phyloP scores from a whole-genome alignment of 2,113 vertebrate species.

The Chloebia gouldiae region DNA sequence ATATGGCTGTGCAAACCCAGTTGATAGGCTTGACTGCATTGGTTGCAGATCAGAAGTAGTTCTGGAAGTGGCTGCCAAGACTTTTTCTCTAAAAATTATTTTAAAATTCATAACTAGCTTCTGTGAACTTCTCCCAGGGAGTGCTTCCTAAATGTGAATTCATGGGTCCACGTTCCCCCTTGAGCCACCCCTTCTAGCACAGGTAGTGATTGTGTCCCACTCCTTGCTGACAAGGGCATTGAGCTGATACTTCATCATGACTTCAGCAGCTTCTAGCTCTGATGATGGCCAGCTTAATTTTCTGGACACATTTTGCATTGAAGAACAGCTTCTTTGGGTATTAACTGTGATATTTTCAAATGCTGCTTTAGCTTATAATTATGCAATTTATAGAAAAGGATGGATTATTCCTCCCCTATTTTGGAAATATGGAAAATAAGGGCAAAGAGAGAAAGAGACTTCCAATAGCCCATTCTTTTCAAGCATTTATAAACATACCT shows the following conservation, averaged over 20 bases:
- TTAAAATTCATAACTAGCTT: background rate
- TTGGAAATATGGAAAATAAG: background rate
- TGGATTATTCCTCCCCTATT: background rate
- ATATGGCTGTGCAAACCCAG: background rate
- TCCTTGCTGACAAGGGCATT: background rate
- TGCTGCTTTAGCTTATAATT: background rate
- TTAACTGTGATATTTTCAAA: background rate
- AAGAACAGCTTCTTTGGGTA: background rate
- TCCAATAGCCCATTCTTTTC: background rate
- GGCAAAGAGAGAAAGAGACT: background rate
- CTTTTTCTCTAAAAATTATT: background rate
- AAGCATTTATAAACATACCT: background rate
- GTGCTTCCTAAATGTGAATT: background rate
- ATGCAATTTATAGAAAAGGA: background rate
- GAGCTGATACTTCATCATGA: background rate
- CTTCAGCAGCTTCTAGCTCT: background rate
- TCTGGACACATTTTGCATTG: background rate
- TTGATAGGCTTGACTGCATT: background rate
- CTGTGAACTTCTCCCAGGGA: background rate
- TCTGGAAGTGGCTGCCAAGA: background rate
- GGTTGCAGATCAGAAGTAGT: background rate
- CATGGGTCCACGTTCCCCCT: background rate
- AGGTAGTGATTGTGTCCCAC: background rate
- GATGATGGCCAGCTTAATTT: background rate
- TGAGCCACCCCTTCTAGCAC: background rate